phyloP scores from a whole-genome alignment of 2,797 vertebrate genomes.

The Mycteria americana region DNA sequence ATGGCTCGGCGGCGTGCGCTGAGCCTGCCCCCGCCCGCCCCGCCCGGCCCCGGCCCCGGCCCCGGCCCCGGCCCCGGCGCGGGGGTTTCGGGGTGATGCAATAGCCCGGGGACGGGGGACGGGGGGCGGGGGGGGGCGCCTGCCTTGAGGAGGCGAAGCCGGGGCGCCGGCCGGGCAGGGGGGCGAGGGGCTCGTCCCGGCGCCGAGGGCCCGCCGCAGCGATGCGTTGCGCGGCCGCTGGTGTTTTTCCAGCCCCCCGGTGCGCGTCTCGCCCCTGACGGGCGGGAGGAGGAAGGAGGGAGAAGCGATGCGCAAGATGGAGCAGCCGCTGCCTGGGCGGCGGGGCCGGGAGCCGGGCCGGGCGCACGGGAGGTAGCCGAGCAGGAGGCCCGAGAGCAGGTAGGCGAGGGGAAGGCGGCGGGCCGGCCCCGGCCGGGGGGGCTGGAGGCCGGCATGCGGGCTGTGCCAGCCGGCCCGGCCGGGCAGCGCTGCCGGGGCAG shows the following conservation, averaged over 20 bases:
- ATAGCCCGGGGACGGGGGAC: background rate
- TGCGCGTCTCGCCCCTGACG: background rate
- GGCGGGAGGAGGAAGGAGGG: background rate
- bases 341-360: background rate
- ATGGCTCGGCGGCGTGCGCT: background rate
- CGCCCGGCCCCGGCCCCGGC: background rate
- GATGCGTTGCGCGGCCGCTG: background rate
- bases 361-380: background rate
- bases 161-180: background rate
- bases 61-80: too few relatives aligned
- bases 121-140: background rate
- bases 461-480: too few relatives aligned
- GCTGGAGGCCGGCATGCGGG: background rate
- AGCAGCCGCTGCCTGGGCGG: background rate
- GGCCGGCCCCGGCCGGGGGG: background rate
- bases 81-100: background rate
- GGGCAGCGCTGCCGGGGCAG: background rate
- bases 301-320: background rate
- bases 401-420: background rate
- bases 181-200: background rate
- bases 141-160: background rate
- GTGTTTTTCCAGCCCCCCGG: background rate
- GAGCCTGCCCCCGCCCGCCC: background rate
- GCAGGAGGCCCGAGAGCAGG: background rate
- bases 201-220: background rate